phyloP scores from a whole-genome alignment of 1,140 invertebrate genomes.

The Ruditapes philippinarum region DNA sequence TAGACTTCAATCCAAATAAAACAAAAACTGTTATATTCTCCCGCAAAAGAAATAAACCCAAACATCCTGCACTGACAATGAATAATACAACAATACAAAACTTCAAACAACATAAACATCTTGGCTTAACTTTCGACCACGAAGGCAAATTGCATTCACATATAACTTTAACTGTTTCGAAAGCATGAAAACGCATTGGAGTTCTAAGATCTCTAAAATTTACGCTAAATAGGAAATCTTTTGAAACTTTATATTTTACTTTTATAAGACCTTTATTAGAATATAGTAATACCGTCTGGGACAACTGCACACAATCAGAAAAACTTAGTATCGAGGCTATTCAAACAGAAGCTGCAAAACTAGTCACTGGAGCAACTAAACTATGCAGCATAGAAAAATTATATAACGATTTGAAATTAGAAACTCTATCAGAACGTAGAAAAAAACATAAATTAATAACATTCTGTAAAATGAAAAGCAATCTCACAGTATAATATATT shows the following conservation, averaged over 20 bases:
- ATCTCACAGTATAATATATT: no score
- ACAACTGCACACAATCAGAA: neutral
- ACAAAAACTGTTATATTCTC: slow-evolving; percentile 28
- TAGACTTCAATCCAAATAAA: slow-evolving; percentile 49
- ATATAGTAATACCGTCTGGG: slow-evolving; percentile 21
- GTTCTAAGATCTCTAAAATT: slow-evolving; percentile 45
- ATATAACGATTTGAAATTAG: no score
- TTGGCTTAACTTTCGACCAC: neutral
- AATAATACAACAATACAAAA: neutral
- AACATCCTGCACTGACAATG: slow-evolving; percentile 13
- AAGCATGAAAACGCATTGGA: slow-evolving; percentile 19
- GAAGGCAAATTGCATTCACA: slow-evolving; percentile 27
- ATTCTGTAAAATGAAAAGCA: no score
- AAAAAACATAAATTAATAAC: no score
- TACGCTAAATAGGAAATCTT: slow-evolving; percentile 15
- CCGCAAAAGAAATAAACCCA: slow-evolving; percentile 2
- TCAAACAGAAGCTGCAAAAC: slow-evolving; percentile 44
- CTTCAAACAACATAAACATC: slow-evolving; percentile 13
- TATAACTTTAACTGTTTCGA: neutral
- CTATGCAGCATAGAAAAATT: no score
- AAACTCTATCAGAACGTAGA: no score
- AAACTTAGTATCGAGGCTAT: slow-evolving; percentile 12
- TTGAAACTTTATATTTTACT: slow-evolving; percentile 38
- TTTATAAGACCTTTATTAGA: slow-evolving; percentile 38
- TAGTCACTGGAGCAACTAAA: neutral